phyloP scores from a whole-genome alignment of 1,140 invertebrate species.

The Drosophila ogumai region DNA sequence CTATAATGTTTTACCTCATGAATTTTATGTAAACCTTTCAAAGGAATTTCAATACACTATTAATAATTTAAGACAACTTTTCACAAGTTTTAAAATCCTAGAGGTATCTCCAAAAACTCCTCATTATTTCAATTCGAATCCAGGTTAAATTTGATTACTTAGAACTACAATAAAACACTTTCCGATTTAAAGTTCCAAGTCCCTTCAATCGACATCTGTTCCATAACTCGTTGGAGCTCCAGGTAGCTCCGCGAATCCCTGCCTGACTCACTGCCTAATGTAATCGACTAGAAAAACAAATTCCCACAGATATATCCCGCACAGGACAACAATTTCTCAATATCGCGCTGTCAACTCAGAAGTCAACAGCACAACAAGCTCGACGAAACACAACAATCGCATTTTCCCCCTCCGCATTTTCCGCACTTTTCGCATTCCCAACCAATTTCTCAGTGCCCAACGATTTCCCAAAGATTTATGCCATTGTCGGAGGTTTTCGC shows the following conservation, averaged over 20 bases:
- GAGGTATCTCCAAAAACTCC: too few relatives aligned
- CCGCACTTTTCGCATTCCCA: constrained; percentile 40
- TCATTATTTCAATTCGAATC: background rate
- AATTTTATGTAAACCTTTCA: too few relatives aligned
- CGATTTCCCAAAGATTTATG: constrained; percentile 53
- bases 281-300: constrained; percentile 48
- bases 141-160: background rate
- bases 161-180: background rate
- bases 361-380: constrained; percentile 27
- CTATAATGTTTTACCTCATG: too few relatives aligned
- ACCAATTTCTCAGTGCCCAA: constrained; percentile 51
- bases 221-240: constrained; percentile 6
- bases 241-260: background rate
- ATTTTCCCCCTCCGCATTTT: constrained; percentile 25
- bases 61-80: background rate
- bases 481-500: constrained; percentile 30
- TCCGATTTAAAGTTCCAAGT: background rate
- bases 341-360: constrained; percentile 43
- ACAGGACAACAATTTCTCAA: constrained; percentile 50
- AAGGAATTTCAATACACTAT: too few relatives aligned
- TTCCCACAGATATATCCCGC: constrained; percentile 32
- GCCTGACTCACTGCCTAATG: constrained; percentile 17
- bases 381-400: constrained; percentile 55
- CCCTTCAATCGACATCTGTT: background rate
- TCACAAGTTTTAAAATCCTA: background rate